phyloP scores from a whole-genome alignment of 2,113 vertebrate species.

The Corythornis cristatus region DNA sequence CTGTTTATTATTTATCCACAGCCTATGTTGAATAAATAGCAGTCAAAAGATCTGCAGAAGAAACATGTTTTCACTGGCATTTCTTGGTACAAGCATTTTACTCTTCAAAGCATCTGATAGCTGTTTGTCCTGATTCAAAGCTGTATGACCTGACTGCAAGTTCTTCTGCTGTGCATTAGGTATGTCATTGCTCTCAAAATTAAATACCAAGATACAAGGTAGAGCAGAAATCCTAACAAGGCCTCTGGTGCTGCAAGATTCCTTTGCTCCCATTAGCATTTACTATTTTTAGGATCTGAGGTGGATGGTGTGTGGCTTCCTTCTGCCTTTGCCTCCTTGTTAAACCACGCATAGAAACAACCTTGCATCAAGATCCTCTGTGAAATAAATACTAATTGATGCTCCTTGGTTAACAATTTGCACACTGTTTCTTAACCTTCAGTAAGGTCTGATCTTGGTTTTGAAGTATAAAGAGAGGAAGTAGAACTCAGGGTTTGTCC shows the following conservation, averaged over 20 bases:
- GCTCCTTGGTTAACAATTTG: neutral
- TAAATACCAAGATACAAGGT: neutral
- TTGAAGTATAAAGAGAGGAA: neutral
- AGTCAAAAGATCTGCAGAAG: neutral
- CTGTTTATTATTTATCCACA: neutral
- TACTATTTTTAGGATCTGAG: neutral
- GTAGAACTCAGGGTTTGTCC: neutral
- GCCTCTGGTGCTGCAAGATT: neutral
- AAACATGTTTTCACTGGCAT: neutral
- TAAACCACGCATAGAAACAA: neutral
- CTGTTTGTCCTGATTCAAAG: neutral
- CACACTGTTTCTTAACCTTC: neutral
- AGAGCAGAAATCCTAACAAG: neutral
- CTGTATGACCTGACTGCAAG: neutral
- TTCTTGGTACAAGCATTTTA: neutral
- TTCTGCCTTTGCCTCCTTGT: neutral
- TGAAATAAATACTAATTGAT: neutral
- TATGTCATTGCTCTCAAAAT: neutral
- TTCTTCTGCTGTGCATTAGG: neutral
- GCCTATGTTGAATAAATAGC: neutral
- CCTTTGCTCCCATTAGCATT: neutral
- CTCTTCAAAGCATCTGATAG: neutral
- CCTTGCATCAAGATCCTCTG: neutral
- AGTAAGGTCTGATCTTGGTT: neutral
- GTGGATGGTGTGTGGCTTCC: neutral